Evolutionary conservation across 23 tunicate species (phyloP), one percentile per base, ranked within the genome.

Genomic region (Botrylloides violaceus): DNA sequence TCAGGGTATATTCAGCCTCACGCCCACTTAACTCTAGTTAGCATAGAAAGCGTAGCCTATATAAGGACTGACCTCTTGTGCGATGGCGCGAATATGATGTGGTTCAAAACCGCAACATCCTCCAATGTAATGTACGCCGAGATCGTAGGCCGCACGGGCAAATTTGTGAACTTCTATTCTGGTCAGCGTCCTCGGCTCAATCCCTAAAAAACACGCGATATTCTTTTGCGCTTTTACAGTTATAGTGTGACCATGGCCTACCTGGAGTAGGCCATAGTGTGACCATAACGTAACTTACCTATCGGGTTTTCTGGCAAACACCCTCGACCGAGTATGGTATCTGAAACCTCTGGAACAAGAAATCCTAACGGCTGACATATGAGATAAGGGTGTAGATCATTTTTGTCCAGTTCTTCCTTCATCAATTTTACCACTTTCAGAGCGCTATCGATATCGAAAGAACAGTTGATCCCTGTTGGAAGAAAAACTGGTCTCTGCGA

Each of bases 61-160:
- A 15, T 43, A 9, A 60, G 58, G 20, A 49, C 1, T 49, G 20
- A 60, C 65, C 65, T 60, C 65, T 25, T 60, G 65, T 15, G 65
- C 65, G 15, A 60, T 60, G 19, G 65, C 65, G 29, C 65, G 29
- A 60, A 60, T 24, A 25, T 60, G 65, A 23, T 60, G 65, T 15
- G 65, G 65, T 60, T 60, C 65, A 60, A 60, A 60, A 15, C 65
- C 65, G 32, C 65, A 60, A 25, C 65, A 60, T 12, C 65, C 65
- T 60, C 65, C 65, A 25, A 60, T 60, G 32, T 60, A 60, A 23
- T 25, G 65, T 18, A 60, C 65, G 29, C 65, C 65, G 0, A 60
- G 15, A 60, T 60, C 65, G 21, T 25, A 60, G 21, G 32, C 65
- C 18, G 65, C 65, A 18, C 65, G 19, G 32, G 65, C 1, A 29